Base-by-base conservation (phyloP, 2,113 vertebrate species). In the Bubo bubo region DNA sequence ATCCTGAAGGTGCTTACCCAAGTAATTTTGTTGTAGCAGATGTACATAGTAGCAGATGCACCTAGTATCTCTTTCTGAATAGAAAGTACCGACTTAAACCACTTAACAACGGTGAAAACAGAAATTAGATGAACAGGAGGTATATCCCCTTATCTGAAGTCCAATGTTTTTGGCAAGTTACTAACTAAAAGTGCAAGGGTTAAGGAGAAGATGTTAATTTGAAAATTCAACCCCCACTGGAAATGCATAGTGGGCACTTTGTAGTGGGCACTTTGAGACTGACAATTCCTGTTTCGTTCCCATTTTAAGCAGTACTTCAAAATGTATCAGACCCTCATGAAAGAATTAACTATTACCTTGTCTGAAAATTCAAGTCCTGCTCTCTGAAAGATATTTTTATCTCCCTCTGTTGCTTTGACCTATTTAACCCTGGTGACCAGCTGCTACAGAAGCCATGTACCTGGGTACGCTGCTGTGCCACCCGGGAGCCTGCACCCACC, bases 401-500 rank as follows among this genome's bases (percentile, higher is more conserved):
- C 18, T 27, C 39, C 58, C 18, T 30, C 28, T 14, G 30, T 24
- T n/a, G 20, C 43, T 64, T 27, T 39, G 22, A 30, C 13, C 6
- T 12, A 10, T 58, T 53, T 26, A 62, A 67, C 8, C 3, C 37
- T 20, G 14, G 62, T 16, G 32, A 18, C 24, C 5, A 4, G 13
- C 30, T 4, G 12, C 32, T 26, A 4, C 53, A 53, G 58, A 16
- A 50, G 53, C 19, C 71, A 2, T 3, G 1, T 14, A 3, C 6
- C 8, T 6, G 27, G 6, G 21, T 30, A 23, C 0, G 7, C 63
- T 19, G 11, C 59, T 8, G 24, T 9, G 18, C 41, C 4, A 14
- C 39, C 34, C 1, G 1, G 68, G 22, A 30, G 21, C 41, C 37
- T 6, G 10, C 34, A 3, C 6, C 6, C 28, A 18, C 11, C 7